Base-by-base conservation (phyloP, 2,113 vertebrate species). In the Caloenas nicobarica region DNA sequence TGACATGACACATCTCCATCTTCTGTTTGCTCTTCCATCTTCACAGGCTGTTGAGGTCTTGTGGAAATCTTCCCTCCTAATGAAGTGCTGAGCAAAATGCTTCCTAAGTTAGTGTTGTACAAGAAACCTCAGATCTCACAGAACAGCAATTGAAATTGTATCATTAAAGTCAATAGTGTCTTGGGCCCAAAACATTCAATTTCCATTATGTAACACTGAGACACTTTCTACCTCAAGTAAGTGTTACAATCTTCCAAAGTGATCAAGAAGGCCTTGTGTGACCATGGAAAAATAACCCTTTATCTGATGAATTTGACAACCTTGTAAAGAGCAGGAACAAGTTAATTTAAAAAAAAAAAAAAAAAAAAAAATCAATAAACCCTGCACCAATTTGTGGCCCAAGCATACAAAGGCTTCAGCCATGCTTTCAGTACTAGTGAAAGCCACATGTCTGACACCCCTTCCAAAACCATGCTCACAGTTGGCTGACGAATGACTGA, bases 171-270 rank as follows among this genome's bases (percentile, higher is more conserved):
- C 88, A 92, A 76, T 22, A 84, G 48, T 68, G 70, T 51, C 73
- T 89, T 54, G 16, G 36, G 71, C 58, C 36, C 90, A 95, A 91
- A 94, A 69, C 36, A 94, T 65, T 58, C 82, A 73, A 66, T 84
- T 89, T 91, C 70, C 38, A 51, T 87, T 81, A 81, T 4, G 15
- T 79, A 81, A 89, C 86, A 81, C 36, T 44, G 56, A 89, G 53
- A 61, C 36, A 71, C 71, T 88, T 72, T 90, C 58, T 81, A 82
- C 54, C 18, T 15, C 46, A 77, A 88, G 1, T 54, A 85, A 62
- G 22, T 14, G 84, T 62, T 58, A 40, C 13, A 80, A 84, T 72
- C 54, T 93, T 95, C 64, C n/a, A 54, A 70, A 91, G 54, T 24
- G 34, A 91, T 66, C 60, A 81, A 70, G 50, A 11, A 1, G 2